phyloP scores from a whole-genome alignment of 2,113 vertebrate genomes.

The Ardeotis arabs region DNA sequence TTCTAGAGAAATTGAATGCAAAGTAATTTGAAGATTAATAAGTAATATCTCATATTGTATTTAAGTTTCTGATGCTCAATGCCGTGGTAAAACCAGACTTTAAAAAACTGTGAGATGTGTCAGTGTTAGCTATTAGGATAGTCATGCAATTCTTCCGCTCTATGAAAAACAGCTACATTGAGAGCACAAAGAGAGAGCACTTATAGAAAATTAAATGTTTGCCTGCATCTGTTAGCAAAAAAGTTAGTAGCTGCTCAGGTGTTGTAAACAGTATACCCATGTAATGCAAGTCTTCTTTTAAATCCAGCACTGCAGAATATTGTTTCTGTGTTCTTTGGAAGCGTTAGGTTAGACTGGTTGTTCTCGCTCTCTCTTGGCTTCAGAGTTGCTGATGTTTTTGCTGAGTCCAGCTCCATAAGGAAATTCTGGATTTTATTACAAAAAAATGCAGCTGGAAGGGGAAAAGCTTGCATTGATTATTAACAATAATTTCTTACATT shows the following conservation, averaged over 20 bases:
- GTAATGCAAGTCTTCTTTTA: neutral
- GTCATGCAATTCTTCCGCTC: neutral
- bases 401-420: fast-evolving
- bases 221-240: neutral
- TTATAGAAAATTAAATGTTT: neutral
- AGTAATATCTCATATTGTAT: fast-evolving
- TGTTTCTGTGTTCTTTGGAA: neutral
- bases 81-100: neutral
- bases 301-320: neutral
- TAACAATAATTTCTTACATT: neutral
- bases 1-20: neutral
- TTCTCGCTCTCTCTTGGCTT: neutral
- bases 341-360: neutral
- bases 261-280: fast-evolving
- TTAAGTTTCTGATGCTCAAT: neutral
- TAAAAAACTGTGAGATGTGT: fast-evolving
- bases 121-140: too few species aligned
- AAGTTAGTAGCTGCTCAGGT: neutral
- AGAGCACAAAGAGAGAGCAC: too few species aligned
- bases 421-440: neutral
- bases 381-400: neutral
- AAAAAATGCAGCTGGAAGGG: neutral
- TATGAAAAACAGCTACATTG: neutral
- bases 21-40: neutral
- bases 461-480: neutral